Evolutionary conservation across 2,113 vertebrate species (phyloP).

Genomic region (Cochlearius cochlearius): DNA sequence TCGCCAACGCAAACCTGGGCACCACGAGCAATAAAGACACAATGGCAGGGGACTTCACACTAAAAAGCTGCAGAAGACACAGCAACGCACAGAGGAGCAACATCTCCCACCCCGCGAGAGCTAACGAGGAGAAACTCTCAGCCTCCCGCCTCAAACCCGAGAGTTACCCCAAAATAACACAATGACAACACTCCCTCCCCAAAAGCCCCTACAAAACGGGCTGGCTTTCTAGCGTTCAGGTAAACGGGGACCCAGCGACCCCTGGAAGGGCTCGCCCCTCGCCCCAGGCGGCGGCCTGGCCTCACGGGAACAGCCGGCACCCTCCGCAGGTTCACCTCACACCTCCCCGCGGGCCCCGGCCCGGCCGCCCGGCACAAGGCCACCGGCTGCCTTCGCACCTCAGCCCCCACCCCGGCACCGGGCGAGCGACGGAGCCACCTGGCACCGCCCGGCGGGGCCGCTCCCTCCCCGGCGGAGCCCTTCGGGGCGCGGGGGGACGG

Average conservation of each 20-base stretch:
- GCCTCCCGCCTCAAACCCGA: neutral
- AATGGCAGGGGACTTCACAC: neutral
- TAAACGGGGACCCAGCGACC: no score
- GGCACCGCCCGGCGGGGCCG: neutral
- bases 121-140: neutral
- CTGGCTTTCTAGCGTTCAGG: rapidly evolving
- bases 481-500: neutral
- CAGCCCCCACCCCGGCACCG: neutral
- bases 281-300: neutral
- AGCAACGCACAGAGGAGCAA: neutral
- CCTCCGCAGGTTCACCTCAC: neutral
- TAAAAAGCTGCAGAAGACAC: neutral
- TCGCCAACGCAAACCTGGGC: neutral
- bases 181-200: neutral
- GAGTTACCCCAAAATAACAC: neutral
- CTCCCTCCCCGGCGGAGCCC: neutral
- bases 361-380: neutral
- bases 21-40: neutral
- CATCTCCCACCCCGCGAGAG: rapidly evolving
- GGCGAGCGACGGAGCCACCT: no score
- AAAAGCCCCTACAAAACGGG: rapidly evolving
- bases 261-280: rapidly evolving
- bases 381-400: neutral
- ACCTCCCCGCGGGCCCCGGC: neutral
- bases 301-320: rapidly evolving